These are phyloP conservation scores for Caenorhabditis tropicalis DNA, from an alignment of 1,140 invertebrate genomes.

Conservation along the genomic window DNA sequence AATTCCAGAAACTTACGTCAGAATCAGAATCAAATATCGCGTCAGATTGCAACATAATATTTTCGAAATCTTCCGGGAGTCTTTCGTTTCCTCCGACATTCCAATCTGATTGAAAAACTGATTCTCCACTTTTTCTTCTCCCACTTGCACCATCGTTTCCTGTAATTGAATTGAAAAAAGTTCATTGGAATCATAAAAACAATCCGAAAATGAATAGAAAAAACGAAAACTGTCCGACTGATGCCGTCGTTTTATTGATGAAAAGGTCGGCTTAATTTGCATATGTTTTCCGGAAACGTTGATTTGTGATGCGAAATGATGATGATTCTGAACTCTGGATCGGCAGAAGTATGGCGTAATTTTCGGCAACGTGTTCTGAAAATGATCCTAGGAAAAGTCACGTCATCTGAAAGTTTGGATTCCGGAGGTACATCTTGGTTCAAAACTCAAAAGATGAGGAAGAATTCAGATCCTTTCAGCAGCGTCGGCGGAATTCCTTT, in stretches of 20 bases:
- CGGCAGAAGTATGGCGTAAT: not conserved
- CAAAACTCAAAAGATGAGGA: too few species aligned
- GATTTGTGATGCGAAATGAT: not conserved
- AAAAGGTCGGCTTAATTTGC: not conserved
- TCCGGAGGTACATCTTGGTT: too few species aligned
- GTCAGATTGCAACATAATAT: conserved; percentile 30
- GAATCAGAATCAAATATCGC: conserved; percentile 37
- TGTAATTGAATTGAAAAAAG: not conserved
- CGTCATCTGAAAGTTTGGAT: too few species aligned
- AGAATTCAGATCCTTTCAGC: too few species aligned
- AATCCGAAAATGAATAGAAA: not conserved
- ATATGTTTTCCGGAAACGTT: conserved; percentile 5
- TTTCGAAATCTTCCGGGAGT: not conserved
- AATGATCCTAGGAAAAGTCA: too few species aligned
- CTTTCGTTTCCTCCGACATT: not conserved
- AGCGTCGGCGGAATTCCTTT: too few species aligned
- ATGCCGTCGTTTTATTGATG: not conserved
- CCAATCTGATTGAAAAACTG: not conserved
- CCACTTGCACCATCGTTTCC: not conserved
- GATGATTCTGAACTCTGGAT: conserved; percentile 10
- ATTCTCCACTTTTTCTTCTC: not conserved
- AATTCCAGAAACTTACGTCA: conserved; percentile 23
- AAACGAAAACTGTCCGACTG: not conserved
- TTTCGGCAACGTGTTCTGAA: not conserved
- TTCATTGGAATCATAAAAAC: not conserved